Evolutionary conservation across 1,140 invertebrate genomes (phyloP).

Genomic region (Pseudomyrmex pallidus): DNA sequence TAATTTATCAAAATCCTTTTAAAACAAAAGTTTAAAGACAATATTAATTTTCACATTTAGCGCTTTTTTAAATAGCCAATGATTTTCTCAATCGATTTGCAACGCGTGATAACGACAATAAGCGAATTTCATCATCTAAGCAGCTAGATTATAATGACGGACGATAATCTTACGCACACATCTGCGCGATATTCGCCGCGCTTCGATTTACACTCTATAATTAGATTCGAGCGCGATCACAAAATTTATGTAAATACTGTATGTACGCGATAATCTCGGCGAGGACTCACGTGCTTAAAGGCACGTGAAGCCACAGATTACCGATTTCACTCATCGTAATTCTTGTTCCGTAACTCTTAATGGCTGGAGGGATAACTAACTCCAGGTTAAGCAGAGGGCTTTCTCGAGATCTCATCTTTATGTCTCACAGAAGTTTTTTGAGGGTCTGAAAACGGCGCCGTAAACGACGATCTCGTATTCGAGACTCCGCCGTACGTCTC

Average conservation of each 20-base stretch:
- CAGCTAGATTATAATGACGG: slow-evolving; percentile 16
- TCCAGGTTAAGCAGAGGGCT: slow-evolving; percentile 53
- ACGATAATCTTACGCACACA: slow-evolving; percentile 22
- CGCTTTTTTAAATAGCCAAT: slow-evolving; percentile 19
- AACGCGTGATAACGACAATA: slow-evolving; percentile 39
- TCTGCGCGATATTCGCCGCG: slow-evolving; percentile 11
- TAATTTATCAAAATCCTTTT: background rate
- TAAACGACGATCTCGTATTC: slow-evolving; percentile 73
- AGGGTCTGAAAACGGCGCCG: slow-evolving; percentile 68
- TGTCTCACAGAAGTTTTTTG: slow-evolving; percentile 64
- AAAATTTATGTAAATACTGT: slow-evolving; percentile 54
- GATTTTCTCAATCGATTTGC: slow-evolving; percentile 37
- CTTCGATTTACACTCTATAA: slow-evolving; percentile 19
- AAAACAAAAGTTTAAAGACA: background rate
- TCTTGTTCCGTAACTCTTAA: slow-evolving; percentile 48
- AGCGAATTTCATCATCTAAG: slow-evolving; percentile 39
- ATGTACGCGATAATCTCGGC: slow-evolving; percentile 32
- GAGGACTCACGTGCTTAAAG: slow-evolving; percentile 4
- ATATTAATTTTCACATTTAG: background rate
- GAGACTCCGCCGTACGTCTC: slow-evolving; percentile 69
- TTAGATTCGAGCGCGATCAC: slow-evolving; percentile 16
- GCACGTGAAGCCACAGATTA: slow-evolving; percentile 12
- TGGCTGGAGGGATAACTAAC: slow-evolving; percentile 31
- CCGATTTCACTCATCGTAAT: slow-evolving; percentile 47
- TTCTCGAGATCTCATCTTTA: slow-evolving; percentile 75